Conservation (phyloP, 2,113 vertebrate species). For the Salvelinus sp. region DNA sequence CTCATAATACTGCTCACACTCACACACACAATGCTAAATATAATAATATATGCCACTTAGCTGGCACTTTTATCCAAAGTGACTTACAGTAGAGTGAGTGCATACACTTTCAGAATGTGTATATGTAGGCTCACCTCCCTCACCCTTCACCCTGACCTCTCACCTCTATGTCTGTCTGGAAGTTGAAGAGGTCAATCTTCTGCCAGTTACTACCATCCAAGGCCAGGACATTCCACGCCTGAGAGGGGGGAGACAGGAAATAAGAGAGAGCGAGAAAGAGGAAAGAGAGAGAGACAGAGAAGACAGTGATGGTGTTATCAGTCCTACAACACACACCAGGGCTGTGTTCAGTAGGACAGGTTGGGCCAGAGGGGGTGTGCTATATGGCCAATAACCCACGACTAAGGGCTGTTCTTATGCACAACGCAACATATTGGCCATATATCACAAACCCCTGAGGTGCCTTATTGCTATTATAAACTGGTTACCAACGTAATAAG, state of each 20-base stretch:
- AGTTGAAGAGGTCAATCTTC: constrained; percentile 96
- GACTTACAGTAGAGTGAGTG: too few relatives aligned
- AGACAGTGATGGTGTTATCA: constrained; percentile 19
- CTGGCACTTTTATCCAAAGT: too few relatives aligned
- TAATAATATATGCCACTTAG: too few relatives aligned
- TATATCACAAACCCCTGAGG: too few relatives aligned
- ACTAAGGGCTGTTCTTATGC: too few relatives aligned
- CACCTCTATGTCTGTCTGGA: constrained; percentile 96
- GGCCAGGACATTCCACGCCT: constrained; percentile 95
- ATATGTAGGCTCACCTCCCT: background rate
- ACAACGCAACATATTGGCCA: too few relatives aligned
- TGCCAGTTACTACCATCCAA: constrained; percentile 98
- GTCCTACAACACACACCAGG: background rate
- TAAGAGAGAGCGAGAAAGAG: constrained; percentile 9
- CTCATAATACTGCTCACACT: constrained; percentile 51
- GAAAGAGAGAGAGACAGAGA: constrained; percentile 8
- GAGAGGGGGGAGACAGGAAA: constrained; percentile 13
- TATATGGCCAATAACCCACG: too few relatives aligned
- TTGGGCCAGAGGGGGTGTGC: too few relatives aligned
- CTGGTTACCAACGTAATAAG: too few relatives aligned
- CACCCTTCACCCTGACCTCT: constrained; percentile 39
- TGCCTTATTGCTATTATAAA: too few relatives aligned
- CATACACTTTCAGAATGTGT: constrained; percentile 4
- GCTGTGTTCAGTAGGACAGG: too few relatives aligned
- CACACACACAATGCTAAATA: constrained; percentile 13